Evolutionary conservation across 2,888 invertebrate genomes (phyloP).

Genomic region (Mythimna vitellina): DNA sequence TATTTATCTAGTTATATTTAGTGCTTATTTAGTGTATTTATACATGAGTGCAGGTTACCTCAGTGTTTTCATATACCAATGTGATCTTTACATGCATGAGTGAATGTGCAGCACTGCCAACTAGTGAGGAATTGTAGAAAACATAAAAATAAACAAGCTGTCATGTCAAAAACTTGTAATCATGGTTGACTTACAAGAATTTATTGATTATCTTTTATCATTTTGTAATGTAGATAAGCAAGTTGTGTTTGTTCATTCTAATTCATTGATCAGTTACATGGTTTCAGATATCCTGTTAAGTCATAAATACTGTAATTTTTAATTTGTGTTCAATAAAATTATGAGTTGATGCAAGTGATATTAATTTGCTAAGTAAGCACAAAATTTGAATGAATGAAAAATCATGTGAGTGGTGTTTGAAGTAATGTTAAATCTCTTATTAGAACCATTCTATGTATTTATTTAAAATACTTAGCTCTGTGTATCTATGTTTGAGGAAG

Average conservation of each 20-base stretch:
- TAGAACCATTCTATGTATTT: constrained; percentile 5
- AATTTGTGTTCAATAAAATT: not conserved
- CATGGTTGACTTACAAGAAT: constrained; percentile 35
- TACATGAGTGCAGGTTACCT: constrained; percentile 39
- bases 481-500: not conserved
- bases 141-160: constrained; percentile 53
- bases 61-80: constrained; percentile 48
- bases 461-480: no score
- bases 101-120: constrained; percentile 43
- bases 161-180: constrained; percentile 43
- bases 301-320: constrained; percentile 2
- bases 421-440: not conserved
- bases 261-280: constrained; percentile 43
- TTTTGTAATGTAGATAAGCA: constrained; percentile 35
- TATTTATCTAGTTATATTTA: constrained; percentile 23
- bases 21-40: constrained; percentile 33
- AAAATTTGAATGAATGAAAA: not conserved
- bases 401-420: constrained; percentile 5
- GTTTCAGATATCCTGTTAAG: constrained; percentile 23
- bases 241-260: constrained; percentile 18
- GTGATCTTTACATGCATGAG: constrained; percentile 42
- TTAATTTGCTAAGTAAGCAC: constrained; percentile 13
- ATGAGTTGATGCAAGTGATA: constrained; percentile 4
- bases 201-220: constrained; percentile 52
- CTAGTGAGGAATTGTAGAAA: constrained; percentile 31